These are phyloP conservation scores for Drosophila barbarae DNA, from an alignment of 2,888 invertebrate genomes.

Conservation along the genomic window DNA sequence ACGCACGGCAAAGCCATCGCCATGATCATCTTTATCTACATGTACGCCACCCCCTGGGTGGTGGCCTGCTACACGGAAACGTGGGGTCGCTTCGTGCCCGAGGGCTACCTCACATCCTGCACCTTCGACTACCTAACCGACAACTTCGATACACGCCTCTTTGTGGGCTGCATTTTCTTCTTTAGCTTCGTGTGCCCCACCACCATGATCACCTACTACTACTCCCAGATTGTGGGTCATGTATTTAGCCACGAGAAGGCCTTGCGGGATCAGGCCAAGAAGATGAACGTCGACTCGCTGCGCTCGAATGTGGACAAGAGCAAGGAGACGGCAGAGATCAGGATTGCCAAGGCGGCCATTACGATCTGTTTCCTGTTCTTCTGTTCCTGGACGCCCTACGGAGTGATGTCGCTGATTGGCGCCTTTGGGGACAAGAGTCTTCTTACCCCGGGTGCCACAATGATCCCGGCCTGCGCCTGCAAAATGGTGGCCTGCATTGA, in stretches of 20 bases:
- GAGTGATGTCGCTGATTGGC: slow-evolving; percentile 89
- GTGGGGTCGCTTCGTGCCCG: slow-evolving; percentile 93
- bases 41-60: slow-evolving; percentile 90
- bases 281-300: slow-evolving; percentile 64
- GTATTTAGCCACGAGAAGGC: slow-evolving; percentile 93
- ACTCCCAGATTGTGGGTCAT: slow-evolving; percentile 91
- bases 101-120: slow-evolving; percentile 94
- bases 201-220: slow-evolving; percentile 88
- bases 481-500: slow-evolving; percentile 95
- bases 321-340: slow-evolving; percentile 85
- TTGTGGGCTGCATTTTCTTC: slow-evolving; percentile 87
- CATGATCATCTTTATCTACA: slow-evolving; percentile 87
- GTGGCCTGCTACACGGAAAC: slow-evolving; percentile 88
- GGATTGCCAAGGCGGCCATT: slow-evolving; percentile 93
- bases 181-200: slow-evolving; percentile 90
- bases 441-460: slow-evolving; percentile 87
- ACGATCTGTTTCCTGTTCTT: slow-evolving; percentile 92
- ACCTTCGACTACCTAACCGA: slow-evolving; percentile 90
- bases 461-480: slow-evolving; percentile 92
- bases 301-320: slow-evolving; percentile 62
- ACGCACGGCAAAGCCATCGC: slow-evolving; percentile 89
- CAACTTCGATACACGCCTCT: slow-evolving; percentile 88
- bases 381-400: slow-evolving; percentile 95
- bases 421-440: slow-evolving; percentile 87
- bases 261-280: slow-evolving; percentile 78